phyloP scores from a whole-genome alignment of 2,113 vertebrate genomes.

The Dipodomys merriami region DNA sequence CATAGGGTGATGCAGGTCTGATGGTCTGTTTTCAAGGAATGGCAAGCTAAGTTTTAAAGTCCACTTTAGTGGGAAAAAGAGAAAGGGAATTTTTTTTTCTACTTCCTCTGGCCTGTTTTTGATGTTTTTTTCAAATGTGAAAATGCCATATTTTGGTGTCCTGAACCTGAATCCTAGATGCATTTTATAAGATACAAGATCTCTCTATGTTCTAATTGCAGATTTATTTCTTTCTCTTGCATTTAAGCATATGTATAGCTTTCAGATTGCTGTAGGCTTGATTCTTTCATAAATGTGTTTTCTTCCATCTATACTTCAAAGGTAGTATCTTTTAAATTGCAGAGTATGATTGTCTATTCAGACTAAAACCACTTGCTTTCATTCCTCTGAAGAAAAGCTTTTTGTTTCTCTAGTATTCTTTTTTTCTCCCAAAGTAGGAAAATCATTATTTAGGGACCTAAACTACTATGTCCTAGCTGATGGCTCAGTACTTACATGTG shows the following conservation, averaged over 20 bases:
- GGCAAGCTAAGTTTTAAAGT: neutral
- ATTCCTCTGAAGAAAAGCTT: slow-evolving; percentile 42
- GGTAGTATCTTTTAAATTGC: slow-evolving; percentile 58
- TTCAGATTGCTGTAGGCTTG: slow-evolving; percentile 42
- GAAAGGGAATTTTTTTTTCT: neutral
- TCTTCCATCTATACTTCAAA: slow-evolving; percentile 43
- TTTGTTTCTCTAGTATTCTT: slow-evolving; percentile 49
- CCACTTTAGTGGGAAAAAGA: neutral
- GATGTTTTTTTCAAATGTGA: neutral
- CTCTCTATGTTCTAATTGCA: slow-evolving; percentile 22
- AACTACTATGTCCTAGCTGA: slow-evolving; percentile 58
- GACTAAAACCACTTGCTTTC: slow-evolving; percentile 55
- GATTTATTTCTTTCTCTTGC: slow-evolving; percentile 40
- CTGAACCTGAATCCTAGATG: neutral
- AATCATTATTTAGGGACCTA: slow-evolving; percentile 63
- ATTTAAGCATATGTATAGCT: slow-evolving; percentile 28
- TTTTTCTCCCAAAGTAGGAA: slow-evolving; percentile 26
- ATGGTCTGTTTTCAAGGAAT: neutral
- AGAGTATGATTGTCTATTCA: slow-evolving; percentile 57
- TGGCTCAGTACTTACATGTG: slow-evolving; percentile 45
- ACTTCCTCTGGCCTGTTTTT: neutral
- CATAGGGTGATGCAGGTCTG: neutral
- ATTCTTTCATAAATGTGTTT: slow-evolving; percentile 48
- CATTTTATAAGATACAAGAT: neutral
- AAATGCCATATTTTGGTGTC: neutral